Conservation (phyloP, 2,888 invertebrate genomes). For the Amiota mariae region DNA sequence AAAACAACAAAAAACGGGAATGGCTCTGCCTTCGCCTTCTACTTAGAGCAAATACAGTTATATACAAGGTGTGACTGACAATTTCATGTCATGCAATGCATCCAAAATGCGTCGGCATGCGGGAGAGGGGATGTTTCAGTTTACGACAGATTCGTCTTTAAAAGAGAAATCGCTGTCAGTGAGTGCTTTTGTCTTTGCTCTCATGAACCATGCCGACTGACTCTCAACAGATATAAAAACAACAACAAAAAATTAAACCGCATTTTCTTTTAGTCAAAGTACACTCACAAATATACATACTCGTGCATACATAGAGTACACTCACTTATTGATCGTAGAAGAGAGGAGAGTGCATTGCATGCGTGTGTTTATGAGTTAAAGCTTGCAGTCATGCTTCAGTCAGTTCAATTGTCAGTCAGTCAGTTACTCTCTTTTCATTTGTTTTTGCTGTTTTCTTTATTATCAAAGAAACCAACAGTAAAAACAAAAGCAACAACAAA, state of each 20-base stretch:
- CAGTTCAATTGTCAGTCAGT: background rate
- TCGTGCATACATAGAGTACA: background rate
- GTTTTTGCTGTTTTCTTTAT: background rate
- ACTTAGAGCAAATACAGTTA: too few species aligned
- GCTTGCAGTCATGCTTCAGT: background rate
- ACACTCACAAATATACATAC: background rate
- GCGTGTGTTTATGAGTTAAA: background rate
- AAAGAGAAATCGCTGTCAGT: constrained; percentile 58
- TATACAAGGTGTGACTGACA: too few species aligned
- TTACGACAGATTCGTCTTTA: constrained; percentile 53
- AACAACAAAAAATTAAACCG: constrained; percentile 7
- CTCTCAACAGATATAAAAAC: too few species aligned
- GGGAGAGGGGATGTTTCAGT: background rate
- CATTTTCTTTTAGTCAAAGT: constrained; percentile 47
- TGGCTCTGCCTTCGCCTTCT: too few species aligned
- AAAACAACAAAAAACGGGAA: too few species aligned
- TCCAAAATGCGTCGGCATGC: background rate
- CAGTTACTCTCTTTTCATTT: background rate
- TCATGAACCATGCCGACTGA: too few species aligned
- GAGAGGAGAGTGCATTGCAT: background rate
- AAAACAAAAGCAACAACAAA: background rate
- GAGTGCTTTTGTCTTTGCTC: background rate
- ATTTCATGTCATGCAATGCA: too few species aligned
- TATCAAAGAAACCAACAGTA: background rate
- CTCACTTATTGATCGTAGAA: too few species aligned